These are phyloP conservation scores for Odontocolon sp. DNA, from an alignment of 2,888 invertebrate species.

Conservation along the genomic window DNA sequence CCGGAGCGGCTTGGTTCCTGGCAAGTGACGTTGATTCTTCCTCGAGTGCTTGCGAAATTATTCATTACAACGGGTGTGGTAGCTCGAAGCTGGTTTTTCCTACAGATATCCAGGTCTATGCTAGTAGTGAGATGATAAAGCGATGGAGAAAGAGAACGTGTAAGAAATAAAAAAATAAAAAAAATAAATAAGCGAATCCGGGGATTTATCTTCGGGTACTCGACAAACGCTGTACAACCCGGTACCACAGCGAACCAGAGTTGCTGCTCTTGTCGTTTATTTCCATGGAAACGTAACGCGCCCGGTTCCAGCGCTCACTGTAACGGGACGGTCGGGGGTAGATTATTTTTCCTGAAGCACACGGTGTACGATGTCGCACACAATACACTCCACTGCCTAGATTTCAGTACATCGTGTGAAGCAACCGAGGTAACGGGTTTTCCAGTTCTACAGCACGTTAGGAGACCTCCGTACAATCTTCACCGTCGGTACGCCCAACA, in stretches of 20 bases:
- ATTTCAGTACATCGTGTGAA: constrained; percentile 23
- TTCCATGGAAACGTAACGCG: constrained; percentile 37
- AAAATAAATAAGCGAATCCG: too few species aligned
- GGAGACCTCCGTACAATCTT: constrained; percentile 62
- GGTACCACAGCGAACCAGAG: constrained; percentile 15
- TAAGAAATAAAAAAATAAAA: constrained; percentile 11
- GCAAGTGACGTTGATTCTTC: constrained; percentile 61
- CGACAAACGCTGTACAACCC: constrained; percentile 17
- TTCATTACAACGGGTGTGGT: constrained; percentile 58
- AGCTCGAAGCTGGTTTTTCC: constrained; percentile 39
- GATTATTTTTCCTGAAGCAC: constrained; percentile 9
- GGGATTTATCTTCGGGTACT: constrained; percentile 49
- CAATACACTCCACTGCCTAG: constrained; percentile 8
- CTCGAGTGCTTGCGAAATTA: constrained; percentile 61
- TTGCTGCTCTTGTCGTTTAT: constrained; percentile 40
- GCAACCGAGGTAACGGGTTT: background rate
- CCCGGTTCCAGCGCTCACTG: background rate
- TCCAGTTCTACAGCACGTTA: constrained; percentile 37
- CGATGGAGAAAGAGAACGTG: constrained; percentile 10
- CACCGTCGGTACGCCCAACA: constrained; percentile 5
- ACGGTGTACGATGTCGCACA: constrained; percentile 1
- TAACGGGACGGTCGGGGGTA: constrained; percentile 16
- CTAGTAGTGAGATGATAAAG: constrained; percentile 41
- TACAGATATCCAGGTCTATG: constrained; percentile 10
- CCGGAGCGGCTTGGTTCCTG: constrained; percentile 50